Base-by-base conservation (phyloP, 2,888 invertebrate species). In the Sycophila texana region DNA sequence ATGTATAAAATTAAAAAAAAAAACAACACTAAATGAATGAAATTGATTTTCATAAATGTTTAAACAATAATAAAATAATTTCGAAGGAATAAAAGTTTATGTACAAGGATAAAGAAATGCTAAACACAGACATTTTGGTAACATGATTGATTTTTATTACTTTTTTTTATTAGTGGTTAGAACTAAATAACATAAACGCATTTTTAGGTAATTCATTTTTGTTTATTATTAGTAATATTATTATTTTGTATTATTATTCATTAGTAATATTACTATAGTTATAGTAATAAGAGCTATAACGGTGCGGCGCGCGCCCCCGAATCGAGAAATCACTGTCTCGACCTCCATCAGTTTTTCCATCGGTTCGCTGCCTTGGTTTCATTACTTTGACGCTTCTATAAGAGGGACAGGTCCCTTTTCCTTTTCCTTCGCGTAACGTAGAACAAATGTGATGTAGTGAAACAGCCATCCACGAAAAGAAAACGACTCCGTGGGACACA, bases 111-210 rank as follows among this genome's bases (percentile, higher is more conserved):
- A 20, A 53, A 58, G 13, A 58, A 66, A 66, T 58, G 49, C 74
- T 70, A 70, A 70, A 79, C n/a, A 51, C 51, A 20, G 26, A 79
- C 70, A 74, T 73, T 82, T 87, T 86, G 85, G 86, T 89, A 89
- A 89, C 88, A 88, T 87, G 86, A 87, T 89, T 89, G 87, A 88
- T 86, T 88, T 89, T 88, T 89, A 87, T 87, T 88, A 86, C 83
- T 85, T 86, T 87, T 86, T 86, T 83, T 82, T 83, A 79, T 83
- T 85, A 85, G 84, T 87, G 86, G 84, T 88, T 88, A 88, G 85
- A 89, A 89, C 89, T 89, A 89, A 89, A 89, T 89, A 89, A 89
- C 89, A 89, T 87, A 88, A 89, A 89, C 87, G 87, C 87, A 86
- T 88, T 85, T 86, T 83, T 86, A 87, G 83, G 84, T 86, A 86